Base-by-base conservation (phyloP, 1,140 invertebrate species). In the Bombus superbus region DNA sequence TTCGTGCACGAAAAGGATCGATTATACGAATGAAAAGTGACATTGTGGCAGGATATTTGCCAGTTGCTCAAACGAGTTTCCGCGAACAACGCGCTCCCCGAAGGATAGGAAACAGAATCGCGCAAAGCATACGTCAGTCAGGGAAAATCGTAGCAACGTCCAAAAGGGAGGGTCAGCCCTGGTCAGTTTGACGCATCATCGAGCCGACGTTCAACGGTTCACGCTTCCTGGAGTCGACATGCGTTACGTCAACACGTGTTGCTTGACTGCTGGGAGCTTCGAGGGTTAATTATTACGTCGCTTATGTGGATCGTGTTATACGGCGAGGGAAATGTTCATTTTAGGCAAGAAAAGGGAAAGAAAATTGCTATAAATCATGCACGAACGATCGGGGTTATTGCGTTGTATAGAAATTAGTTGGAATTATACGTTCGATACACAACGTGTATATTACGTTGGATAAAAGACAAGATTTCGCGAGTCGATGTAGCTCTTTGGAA, bases 191-290 rank as follows among this genome's bases (percentile, higher is more conserved):
- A 57, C 71, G 47, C 73, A 86, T 74, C 73, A 68, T 86, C 71
- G 71, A 89, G 11, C 22, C 59, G 4, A 62, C 28, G 59, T 0
- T 62, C 28, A n/a, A 62, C 59, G 90, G 82, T 92, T 90, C 88
- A 89, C 90, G 88, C 35, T 57, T 66, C 25, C 53, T 73, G 78
- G 76, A 90, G 73, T 35, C 77, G 84, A 80, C 66, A 83, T 72
- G 76, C 73, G 74, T 88, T 88, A 77, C 76, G 86, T 91, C 86
- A 88, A 91, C 88, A 89, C 73, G 69, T 87, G 69, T 79, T 75
- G 80, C 53, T 84, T 73, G 64, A 80, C 72, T 71, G 57, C n/a
- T 59, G 66, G 72, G n/a, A 76, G 13, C 38, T 59, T 83, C 69
- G 73, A 44, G 71, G 5, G 2, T 73, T 88, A 53, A 68, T 83